These are phyloP conservation scores for Cosmia trapezina DNA, from an alignment of 2,888 invertebrate genomes.

Conservation along the genomic window DNA sequence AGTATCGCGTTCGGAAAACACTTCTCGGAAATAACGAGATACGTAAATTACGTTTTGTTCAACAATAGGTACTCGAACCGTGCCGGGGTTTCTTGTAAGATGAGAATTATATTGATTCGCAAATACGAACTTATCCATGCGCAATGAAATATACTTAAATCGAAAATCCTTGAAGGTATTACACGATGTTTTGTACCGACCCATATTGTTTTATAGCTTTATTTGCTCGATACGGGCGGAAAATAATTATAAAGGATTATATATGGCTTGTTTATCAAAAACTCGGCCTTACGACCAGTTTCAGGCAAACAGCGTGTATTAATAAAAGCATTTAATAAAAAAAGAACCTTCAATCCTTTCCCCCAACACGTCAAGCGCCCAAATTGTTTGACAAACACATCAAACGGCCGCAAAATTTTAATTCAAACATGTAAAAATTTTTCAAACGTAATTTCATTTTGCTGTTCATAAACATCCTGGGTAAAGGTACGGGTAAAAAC, in stretches of 20 bases:
- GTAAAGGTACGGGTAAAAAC: conserved; percentile 54
- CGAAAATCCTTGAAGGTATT: conserved; percentile 34
- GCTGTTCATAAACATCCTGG: conserved; percentile 52
- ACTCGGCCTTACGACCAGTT: conserved; percentile 45
- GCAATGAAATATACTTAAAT: conserved; percentile 53
- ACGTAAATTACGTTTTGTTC: conserved; percentile 70
- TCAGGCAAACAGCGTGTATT: conserved; percentile 50
- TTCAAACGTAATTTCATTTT: conserved; percentile 65
- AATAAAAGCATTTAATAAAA: conserved; percentile 63
- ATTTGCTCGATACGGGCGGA: conserved; percentile 20
- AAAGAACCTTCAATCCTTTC: conserved; percentile 62
- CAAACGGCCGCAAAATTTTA: conserved; percentile 68
- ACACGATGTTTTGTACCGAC: conserved; percentile 13
- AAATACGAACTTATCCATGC: conserved; percentile 50
- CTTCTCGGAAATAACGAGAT: conserved; percentile 70
- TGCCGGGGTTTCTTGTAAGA: conserved; percentile 56
- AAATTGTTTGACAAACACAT: conserved; percentile 71
- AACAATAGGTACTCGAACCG: conserved; percentile 66
- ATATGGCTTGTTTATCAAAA: conserved; percentile 55
- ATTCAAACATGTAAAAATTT: conserved; percentile 63
- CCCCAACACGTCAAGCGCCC: conserved; percentile 64
- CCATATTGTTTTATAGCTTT: conserved; percentile 41
- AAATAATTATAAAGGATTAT: conserved; percentile 52
- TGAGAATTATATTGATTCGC: conserved; percentile 56
- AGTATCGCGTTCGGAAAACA: conserved; percentile 67